These are phyloP conservation scores for Dicentrarchus labrax DNA, from an alignment of 2,113 vertebrate genomes.

Conservation along the genomic window DNA sequence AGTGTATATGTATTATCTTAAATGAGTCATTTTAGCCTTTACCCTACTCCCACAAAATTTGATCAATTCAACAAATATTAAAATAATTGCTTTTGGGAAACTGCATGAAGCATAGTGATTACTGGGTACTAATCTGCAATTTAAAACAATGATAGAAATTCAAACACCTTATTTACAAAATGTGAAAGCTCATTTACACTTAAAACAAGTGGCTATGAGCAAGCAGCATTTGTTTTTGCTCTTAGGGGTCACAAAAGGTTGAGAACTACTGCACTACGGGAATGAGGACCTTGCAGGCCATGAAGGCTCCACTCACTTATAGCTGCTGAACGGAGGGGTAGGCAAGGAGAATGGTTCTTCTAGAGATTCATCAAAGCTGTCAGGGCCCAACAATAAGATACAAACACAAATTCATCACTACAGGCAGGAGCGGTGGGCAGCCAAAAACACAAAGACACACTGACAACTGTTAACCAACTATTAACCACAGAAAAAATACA, in stretches of 20 bases:
- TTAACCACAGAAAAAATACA: neutral
- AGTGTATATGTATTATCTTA: neutral
- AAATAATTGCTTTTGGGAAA: conserved; percentile 2
- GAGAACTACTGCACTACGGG: conserved; percentile 68
- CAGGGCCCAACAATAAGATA: conserved; percentile 80
- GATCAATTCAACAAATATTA: conserved; percentile 3
- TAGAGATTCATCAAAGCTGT: conserved; percentile 86
- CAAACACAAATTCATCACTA: conserved; percentile 64
- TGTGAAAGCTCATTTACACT: neutral
- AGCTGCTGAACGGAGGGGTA: conserved; percentile 79
- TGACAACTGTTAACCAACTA: neutral
- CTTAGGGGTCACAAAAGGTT: conserved; percentile 38
- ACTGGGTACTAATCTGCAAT: neutral
- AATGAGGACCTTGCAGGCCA: conserved; percentile 55
- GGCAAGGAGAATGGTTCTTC: conserved; percentile 83
- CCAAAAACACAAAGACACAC: neutral
- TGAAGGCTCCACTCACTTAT: conserved; percentile 85
- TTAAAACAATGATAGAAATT: neutral
- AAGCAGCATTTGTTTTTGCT: neutral
- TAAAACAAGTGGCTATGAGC: neutral
- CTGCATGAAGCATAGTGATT: neutral
- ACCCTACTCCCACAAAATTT: neutral
- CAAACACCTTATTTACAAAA: neutral
- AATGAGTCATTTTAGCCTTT: neutral
- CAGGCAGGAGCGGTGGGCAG: conserved; percentile 9